A percentile compares a stretch with the other conserved stretches of the same genome.
Conservation (phyloP, 2,113 vertebrate species). For the Cyanoramphus novaezelandiae region DNA sequence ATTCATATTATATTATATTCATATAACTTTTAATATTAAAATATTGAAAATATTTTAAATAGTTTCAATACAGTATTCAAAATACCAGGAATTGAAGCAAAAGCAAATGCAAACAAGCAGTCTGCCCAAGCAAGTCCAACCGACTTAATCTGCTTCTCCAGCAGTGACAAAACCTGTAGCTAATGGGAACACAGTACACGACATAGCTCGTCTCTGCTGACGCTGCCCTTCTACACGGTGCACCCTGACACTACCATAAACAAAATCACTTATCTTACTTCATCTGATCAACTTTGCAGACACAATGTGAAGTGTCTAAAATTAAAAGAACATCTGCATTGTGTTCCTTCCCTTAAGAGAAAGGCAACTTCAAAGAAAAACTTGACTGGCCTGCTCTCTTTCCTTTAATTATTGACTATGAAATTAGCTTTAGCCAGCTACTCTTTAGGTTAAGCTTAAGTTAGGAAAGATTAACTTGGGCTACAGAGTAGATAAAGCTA, state of each 20-base stretch:
- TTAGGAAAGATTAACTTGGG: not conserved
- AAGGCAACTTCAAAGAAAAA: not conserved
- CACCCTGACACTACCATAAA: not conserved
- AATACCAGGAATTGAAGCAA: not conserved
- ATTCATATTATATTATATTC: too few species aligned
- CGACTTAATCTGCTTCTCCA: not conserved
- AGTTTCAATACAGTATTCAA: not conserved
- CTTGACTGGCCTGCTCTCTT: not conserved
- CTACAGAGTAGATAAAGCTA: not conserved
- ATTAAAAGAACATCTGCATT: not conserved
- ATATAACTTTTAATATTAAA: too few species aligned
- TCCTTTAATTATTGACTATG: not conserved
- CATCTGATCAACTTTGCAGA: not conserved
- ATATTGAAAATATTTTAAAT: not conserved
- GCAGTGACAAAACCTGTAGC: not conserved
- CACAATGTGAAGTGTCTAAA: not conserved
- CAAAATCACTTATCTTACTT: not conserved
- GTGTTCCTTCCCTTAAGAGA: not conserved
- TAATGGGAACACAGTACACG: accelerated
- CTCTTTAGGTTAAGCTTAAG: not conserved
- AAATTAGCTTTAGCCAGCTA: constrained; percentile 14
- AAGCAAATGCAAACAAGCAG: not conserved
- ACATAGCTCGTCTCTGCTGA: not conserved
- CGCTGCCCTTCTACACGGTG: not conserved
- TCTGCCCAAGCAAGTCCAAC: constrained; percentile 9